Base-by-base conservation (phyloP, 2,888 invertebrate genomes). In the Melangyna quadrimaculata region DNA sequence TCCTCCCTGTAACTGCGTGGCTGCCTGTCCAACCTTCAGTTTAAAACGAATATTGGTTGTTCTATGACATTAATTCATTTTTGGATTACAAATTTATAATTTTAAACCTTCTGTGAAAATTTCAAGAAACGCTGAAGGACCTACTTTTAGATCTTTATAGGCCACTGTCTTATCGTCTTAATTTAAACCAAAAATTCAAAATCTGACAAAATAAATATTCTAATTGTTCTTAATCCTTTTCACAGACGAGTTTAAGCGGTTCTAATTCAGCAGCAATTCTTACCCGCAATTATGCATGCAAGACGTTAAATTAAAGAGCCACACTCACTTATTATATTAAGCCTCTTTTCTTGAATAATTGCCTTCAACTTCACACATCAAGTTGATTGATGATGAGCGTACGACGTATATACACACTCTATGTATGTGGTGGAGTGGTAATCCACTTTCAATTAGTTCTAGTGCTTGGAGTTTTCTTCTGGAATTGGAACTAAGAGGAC, bases 381-480 rank as follows among this genome's bases (percentile, higher is more conserved):
- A 67, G 22, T 67, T 67, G 67, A 67, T 67, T 67, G 67, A 67
- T 67, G 67, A 67, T 51, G 19, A 67, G 29, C 51, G 35, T 51
- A 35, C 24, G n/a, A n/a, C n/a, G n/a, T n/a, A n/a, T n/a, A n/a
- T n/a, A n/a, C n/a, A n/a, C n/a, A n/a, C n/a, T n/a, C n/a, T n/a
- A n/a, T n/a, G n/a, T n/a, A 65, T 65, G 65, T 45, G 45, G 67
- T 35, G 24, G 48, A 67, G 67, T 51, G 67, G 67, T 67, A 67
- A 67, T 67, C 67, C 51, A 51, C 67, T 67, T 67, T 67, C 67
- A 67, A 67, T 67, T 67, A 67, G 67, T 67, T 67, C 67, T 51
- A 67, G 67, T 67, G 67, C 67, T 48, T 67, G 67, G 51, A 22
- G 51, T 43, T 65, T 45, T 7, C 19, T 63, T 37, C 12, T 14